Evolutionary conservation across 1,140 invertebrate species (phyloP), one percentile per base, ranked within the genome.

Genomic region (Drosophila pallidifrons): DNA sequence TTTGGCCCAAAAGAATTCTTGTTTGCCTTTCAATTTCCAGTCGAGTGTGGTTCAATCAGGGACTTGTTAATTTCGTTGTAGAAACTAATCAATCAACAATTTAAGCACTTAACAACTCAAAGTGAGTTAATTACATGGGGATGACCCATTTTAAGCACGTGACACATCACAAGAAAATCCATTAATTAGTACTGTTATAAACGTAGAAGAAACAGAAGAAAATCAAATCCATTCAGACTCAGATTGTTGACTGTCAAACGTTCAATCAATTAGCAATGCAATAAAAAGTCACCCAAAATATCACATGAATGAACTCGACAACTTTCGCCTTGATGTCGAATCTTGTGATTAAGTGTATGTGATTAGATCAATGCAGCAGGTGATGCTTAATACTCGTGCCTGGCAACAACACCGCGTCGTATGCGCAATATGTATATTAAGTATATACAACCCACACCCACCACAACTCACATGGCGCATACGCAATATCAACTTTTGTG

Each of bases 401-500:
- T 61, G 75, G 63, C 57, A 66, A 65, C 74, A 28, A 65, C 74
- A 28, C 52, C 47, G 45, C 47, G 65, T 80, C 83, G 83, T 83
- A 88, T 88, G 74, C 75, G 85, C 77, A 88, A 88, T 81, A 80
- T 70, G 73, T 68, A 51, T 43, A 41, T 67, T 32, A 46, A 28
- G 20, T 13, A 64, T 20, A 41, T 47, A 47, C 10, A 41, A 25
- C 3, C 61, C 76, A 43, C 41, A 41, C 45, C 43, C 10, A 41
- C 61, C 77, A 2, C 8, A 71, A 79, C 76, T 82, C 61, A 78
- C 61, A 75, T 66, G 82, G 78, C 82, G 82, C 49, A 79, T 87
- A 86, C 82, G 82, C 78, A 86, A 85, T 86, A 86, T 81, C 77
- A 67, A 64, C 59, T 81, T 35, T 57, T 11, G 10, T 15, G 3